phyloP scores from a whole-genome alignment of 2,888 invertebrate species.

The Petrolisthes manimaculis region DNA sequence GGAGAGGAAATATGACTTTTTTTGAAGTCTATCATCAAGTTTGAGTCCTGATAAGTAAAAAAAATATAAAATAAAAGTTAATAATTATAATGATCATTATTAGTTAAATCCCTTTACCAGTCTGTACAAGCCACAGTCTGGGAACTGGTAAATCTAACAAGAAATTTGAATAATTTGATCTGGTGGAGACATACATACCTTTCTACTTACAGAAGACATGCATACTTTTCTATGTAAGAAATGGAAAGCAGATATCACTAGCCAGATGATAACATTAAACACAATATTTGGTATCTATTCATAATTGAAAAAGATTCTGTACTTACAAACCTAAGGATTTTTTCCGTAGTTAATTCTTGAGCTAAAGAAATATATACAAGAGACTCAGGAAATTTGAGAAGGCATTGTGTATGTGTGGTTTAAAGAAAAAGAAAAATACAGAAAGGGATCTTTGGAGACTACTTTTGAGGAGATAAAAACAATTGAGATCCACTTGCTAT shows the following conservation, averaged over 20 bases:
- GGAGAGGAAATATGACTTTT: too few relatives aligned
- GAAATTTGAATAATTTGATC: too few relatives aligned
- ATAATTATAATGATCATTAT: too few relatives aligned
- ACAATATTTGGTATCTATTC: slow-evolving; percentile 39
- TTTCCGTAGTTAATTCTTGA: background rate
- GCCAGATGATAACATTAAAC: slow-evolving; percentile 17
- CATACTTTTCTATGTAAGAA: background rate
- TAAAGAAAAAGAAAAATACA: background rate
- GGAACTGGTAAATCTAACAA: too few relatives aligned
- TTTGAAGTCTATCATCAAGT: too few relatives aligned
- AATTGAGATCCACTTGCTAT: slow-evolving; percentile 39
- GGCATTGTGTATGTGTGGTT: background rate
- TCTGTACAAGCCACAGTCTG: too few relatives aligned
- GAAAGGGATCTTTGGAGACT: background rate
- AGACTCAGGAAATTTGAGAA: background rate
- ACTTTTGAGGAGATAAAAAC: background rate
- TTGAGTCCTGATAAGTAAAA: too few relatives aligned
- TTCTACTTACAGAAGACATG: background rate
- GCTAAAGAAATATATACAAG: slow-evolving; percentile 2
- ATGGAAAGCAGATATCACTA: background rate
- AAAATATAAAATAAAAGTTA: too few relatives aligned
- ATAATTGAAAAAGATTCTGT: slow-evolving; percentile 28
- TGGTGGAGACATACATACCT: too few relatives aligned
- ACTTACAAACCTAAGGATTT: slow-evolving; percentile 19
- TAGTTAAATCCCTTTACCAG: too few relatives aligned